phyloP scores from a whole-genome alignment of 1,140 invertebrate species.

The Coptotermes formosanus region DNA sequence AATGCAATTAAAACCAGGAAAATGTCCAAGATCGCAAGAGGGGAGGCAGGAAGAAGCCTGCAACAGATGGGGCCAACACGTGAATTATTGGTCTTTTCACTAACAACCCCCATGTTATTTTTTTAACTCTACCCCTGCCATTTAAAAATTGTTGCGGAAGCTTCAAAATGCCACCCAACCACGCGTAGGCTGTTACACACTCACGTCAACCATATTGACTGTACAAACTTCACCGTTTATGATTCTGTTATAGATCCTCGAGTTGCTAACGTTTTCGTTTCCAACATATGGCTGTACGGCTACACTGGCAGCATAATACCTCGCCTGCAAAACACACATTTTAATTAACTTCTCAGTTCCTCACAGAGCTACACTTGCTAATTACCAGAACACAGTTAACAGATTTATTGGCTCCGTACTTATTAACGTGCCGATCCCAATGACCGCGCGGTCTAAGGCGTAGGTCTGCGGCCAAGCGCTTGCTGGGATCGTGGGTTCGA shows the following conservation, averaged over 20 bases:
- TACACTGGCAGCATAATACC: background rate
- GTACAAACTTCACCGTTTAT: conserved; percentile 6
- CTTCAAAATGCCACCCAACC: background rate
- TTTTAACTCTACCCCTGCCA: background rate
- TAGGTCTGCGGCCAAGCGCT: too few relatives aligned
- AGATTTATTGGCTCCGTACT: background rate
- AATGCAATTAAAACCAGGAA: background rate
- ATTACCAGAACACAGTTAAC: background rate
- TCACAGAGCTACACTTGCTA: background rate
- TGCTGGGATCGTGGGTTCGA: too few relatives aligned
- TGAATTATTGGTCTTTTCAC: background rate
- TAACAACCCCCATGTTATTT: background rate
- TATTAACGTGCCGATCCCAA: too few relatives aligned
- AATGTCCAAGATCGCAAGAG: background rate
- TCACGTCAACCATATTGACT: background rate
- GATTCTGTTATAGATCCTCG: background rate
- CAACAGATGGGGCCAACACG: background rate
- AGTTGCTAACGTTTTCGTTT: background rate
- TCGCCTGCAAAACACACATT: background rate
- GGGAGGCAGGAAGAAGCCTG: background rate
- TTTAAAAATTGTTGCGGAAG: background rate
- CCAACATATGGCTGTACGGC: background rate
- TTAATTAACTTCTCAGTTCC: background rate
- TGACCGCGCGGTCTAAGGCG: too few relatives aligned
- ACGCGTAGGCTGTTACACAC: background rate